A percentile compares a stretch with the other conserved stretches of the same genome.
These are phyloP conservation scores for Apodemia mormo DNA, from an alignment of 2,888 invertebrate genomes.

Conservation along the genomic window DNA sequence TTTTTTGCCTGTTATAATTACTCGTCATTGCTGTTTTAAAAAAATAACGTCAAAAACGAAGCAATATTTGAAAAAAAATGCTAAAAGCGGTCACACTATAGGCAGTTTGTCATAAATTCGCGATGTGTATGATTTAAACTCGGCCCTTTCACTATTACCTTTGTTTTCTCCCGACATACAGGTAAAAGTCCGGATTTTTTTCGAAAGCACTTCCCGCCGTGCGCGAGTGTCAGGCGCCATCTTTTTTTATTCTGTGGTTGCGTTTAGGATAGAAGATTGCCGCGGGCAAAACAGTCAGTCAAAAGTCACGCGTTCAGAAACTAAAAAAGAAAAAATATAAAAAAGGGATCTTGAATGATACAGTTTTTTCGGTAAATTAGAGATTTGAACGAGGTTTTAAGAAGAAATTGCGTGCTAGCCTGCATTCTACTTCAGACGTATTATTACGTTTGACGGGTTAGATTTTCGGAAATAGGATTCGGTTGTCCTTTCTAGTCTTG, in stretches of 20 bases:
- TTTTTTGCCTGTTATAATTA: too few species aligned
- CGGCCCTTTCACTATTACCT: slow-evolving; percentile 49
- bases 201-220: slow-evolving; percentile 65
- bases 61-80: too few species aligned
- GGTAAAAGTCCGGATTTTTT: slow-evolving; percentile 68
- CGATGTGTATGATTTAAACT: slow-evolving; percentile 39
- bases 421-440: slow-evolving; percentile 39
- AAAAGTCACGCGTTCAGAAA: slow-evolving; percentile 74
- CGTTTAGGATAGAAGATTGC: slow-evolving; percentile 65
- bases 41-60: too few species aligned
- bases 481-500: not conserved
- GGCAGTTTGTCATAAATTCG: slow-evolving; percentile 26
- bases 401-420: slow-evolving; percentile 73
- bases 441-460: slow-evolving; percentile 14
- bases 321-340: slow-evolving; percentile 55
- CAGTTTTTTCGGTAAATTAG: slow-evolving; percentile 79
- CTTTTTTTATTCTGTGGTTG: slow-evolving; percentile 62
- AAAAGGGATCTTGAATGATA: slow-evolving; percentile 66
- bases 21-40: too few species aligned
- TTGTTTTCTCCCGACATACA: slow-evolving; percentile 58
- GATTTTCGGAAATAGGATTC: slow-evolving; percentile 14
- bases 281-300: slow-evolving; percentile 76
- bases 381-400: slow-evolving; percentile 61
- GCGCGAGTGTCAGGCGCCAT: slow-evolving; percentile 57
- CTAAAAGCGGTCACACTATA: too few species aligned